These are phyloP conservation scores for Heliconius charithonia DNA, from an alignment of 2,888 invertebrate species.

Conservation along the genomic window DNA sequence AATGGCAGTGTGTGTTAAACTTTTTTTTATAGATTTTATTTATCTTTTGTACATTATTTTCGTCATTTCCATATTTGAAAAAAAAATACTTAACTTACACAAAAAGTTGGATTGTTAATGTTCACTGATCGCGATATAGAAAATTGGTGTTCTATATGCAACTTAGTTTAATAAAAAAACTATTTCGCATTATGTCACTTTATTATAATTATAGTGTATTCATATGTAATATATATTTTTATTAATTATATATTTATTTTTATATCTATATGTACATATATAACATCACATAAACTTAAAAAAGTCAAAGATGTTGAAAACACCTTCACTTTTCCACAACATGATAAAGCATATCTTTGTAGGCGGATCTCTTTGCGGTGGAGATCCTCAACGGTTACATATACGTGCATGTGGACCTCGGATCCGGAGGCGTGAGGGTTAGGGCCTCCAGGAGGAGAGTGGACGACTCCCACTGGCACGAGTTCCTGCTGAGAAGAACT, in stretches of 20 bases:
- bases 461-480: constrained; percentile 97
- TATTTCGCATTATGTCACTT: background rate
- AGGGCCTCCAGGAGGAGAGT: constrained; percentile 92
- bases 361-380: constrained; percentile 96
- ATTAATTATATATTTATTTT: background rate
- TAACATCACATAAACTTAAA: no score
- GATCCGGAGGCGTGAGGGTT: constrained; percentile 94
- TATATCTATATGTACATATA: background rate
- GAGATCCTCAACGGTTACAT: constrained; percentile 97
- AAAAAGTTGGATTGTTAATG: background rate
- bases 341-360: constrained; percentile 51
- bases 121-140: background rate
- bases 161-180: constrained; percentile 1
- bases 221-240: background rate
- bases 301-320: background rate
- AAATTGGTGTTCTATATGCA: background rate
- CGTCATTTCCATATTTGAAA: no score
- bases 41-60: background rate
- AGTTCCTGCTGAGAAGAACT: constrained; percentile 91
- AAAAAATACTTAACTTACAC: background rate
- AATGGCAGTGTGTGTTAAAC: no score
- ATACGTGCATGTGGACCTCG: constrained; percentile 95
- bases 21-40: no score
- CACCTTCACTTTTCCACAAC: background rate
- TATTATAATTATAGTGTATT: background rate